Evolutionary conservation across 2,113 vertebrate genomes (phyloP).

Genomic region (Hystrix cristata): DNA sequence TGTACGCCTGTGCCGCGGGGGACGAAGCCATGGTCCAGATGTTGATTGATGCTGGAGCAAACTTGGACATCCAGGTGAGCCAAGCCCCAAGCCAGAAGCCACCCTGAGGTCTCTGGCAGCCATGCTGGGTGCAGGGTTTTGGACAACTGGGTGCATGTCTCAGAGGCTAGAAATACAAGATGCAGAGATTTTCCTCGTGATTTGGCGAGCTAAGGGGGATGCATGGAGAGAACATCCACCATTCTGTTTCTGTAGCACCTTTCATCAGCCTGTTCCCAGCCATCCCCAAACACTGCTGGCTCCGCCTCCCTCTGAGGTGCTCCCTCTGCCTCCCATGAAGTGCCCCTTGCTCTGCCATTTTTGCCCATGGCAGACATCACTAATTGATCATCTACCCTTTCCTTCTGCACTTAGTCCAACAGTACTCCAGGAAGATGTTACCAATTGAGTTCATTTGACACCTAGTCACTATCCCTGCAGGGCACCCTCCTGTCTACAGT

Average conservation of each 20-base stretch:
- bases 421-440: not conserved
- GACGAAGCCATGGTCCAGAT: conserved; percentile 99
- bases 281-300: not conserved
- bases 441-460: not conserved
- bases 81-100: not conserved
- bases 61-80: conserved; percentile 92
- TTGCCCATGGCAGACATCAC: not conserved
- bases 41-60: conserved; percentile 97
- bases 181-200: not conserved
- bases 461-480: not conserved
- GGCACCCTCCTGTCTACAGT: not conserved
- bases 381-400: not conserved
- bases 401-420: not conserved
- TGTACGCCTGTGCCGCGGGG: conserved; percentile 98
- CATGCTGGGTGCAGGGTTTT: not conserved
- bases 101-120: not conserved
- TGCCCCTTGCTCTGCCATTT: not conserved
- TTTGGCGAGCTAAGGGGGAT: not conserved
- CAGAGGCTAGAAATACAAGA: not conserved
- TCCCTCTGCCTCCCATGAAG: not conserved
- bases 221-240: not conserved
- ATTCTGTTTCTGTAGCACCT: not conserved
- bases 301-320: not conserved
- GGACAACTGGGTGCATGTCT: not conserved
- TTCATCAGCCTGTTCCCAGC: not conserved